These are phyloP conservation scores for Oreochromis aureus DNA, from an alignment of 2,113 vertebrate genomes.

Conservation along the genomic window DNA sequence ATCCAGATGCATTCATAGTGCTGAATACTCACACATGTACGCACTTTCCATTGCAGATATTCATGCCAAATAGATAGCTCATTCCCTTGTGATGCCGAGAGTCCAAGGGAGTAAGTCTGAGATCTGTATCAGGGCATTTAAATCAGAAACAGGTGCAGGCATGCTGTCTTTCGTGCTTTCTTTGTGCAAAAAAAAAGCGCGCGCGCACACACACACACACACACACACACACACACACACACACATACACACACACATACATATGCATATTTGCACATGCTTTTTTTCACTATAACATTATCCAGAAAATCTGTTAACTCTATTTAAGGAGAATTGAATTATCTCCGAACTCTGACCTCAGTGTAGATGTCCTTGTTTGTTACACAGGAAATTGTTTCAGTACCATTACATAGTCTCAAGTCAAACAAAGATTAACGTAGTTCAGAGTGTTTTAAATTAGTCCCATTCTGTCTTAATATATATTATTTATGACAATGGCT, in stretches of 20 bases:
- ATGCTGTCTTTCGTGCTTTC: not conserved
- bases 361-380: not conserved
- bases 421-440: constrained; percentile 20
- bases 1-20: not conserved
- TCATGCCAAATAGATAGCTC: constrained; percentile 48
- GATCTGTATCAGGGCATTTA: constrained; percentile 47
- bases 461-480: not conserved
- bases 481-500: not conserved
- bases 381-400: constrained; percentile 38
- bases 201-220: no score
- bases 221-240: not conserved
- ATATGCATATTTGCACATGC: not conserved
- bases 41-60: not conserved
- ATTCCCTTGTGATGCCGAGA: not conserved
- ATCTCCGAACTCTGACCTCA: constrained; percentile 33
- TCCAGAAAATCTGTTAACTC: constrained; percentile 37
- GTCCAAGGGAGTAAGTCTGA: constrained; percentile 15
- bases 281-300: constrained; percentile 31
- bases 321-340: constrained; percentile 43
- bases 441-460: constrained; percentile 46
- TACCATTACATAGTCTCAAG: constrained; percentile 26
- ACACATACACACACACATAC: not conserved
- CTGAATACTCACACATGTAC: not conserved
- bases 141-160: constrained; percentile 52
- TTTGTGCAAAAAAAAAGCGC: not conserved